Evolutionary conservation across 2,797 vertebrate species (phyloP).

Genomic region (Sebastes matsubarae): DNA sequence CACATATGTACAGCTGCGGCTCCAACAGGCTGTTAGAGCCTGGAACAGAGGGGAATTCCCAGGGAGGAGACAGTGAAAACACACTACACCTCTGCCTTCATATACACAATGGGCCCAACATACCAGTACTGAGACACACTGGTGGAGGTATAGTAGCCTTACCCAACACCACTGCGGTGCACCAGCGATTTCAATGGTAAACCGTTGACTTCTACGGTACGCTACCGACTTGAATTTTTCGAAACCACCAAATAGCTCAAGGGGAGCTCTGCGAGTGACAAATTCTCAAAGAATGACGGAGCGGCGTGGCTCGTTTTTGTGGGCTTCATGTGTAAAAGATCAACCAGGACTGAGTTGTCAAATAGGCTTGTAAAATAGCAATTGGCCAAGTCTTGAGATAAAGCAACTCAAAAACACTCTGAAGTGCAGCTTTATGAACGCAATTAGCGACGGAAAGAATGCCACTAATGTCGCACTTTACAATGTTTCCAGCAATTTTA

Average conservation of each 20-base stretch:
- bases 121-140: slow-evolving; percentile 11
- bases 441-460: neutral
- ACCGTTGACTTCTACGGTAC: neutral
- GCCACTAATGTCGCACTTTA: neutral
- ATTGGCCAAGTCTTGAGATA: neutral
- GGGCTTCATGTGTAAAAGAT: slow-evolving; percentile 6
- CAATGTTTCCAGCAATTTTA: neutral
- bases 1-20: slow-evolving; percentile 69
- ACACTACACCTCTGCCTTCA: slow-evolving; percentile 66
- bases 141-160: neutral
- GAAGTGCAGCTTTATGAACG: neutral
- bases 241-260: neutral
- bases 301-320: neutral
- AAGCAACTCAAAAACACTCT: neutral
- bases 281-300: neutral
- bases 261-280: slow-evolving; percentile 5
- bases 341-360: neutral
- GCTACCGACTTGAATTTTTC: neutral
- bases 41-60: slow-evolving; percentile 78
- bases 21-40: slow-evolving; percentile 67
- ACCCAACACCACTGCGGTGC: neutral
- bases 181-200: slow-evolving; percentile 9
- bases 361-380: slow-evolving; percentile 1
- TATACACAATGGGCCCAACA: slow-evolving; percentile 33
- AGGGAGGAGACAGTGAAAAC: slow-evolving; percentile 75